Base-by-base conservation (phyloP, 2,113 vertebrate species). In the Syngnathoides biaculeatus region DNA sequence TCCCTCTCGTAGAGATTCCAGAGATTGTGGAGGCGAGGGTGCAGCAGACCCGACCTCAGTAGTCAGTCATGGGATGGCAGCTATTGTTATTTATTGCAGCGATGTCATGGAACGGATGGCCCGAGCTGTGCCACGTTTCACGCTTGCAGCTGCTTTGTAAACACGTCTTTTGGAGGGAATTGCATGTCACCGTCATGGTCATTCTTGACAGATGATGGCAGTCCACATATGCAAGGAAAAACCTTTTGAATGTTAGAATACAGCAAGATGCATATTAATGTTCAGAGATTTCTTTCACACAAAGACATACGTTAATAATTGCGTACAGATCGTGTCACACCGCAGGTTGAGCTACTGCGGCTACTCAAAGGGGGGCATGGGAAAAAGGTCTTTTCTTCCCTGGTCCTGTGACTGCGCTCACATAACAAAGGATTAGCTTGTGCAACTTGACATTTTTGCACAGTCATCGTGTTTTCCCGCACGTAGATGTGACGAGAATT, bases 51-150 rank as follows among this genome's bases (percentile, higher is more conserved):
- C 79, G 66, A 43, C n/a, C 26, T 56, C 10, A 0, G 42, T 68
- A 84, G 68, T 80, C 81, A 75, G 90, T 93, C 93, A 91, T 90
- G 83, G 89, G 93, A 94, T 87, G 74, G 79, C 30, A 89, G 89
- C 91, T 84, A 22, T 86, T 88, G 90, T 92, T 91, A 89, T 95
- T 94, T 92, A 90, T 91, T 91, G 89, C 92, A 79, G 78, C 88
- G 84, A 91, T 91, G 93, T 91, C 89, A 88, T 87, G 58, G 30
- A 27, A 73, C 89, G 88, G 91, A 93, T 89, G 90, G 89, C 91
- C 91, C 87, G 84, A 91, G 87, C 66, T 77, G 88, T 90, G 76
- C 57, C 66, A 47, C 58, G 67, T 43, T 73, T 52, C 38, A 63
- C 47, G 43, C 61, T 55, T 65, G 52, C 27, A 60, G 38, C 57